Evolutionary conservation across 2,797 vertebrate species (phyloP).

Genomic region (Fistularia commersonii): DNA sequence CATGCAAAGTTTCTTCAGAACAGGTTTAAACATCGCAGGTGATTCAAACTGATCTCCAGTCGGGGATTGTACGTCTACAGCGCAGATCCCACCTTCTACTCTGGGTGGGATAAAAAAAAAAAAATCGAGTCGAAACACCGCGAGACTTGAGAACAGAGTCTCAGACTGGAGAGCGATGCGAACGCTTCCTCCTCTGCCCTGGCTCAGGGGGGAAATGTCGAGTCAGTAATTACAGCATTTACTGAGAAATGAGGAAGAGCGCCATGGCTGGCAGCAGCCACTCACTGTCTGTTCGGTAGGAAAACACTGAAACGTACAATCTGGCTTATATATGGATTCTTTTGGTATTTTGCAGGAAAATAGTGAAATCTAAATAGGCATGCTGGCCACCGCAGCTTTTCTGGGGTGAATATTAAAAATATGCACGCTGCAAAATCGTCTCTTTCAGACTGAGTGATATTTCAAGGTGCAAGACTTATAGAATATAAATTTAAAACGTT

Average conservation of each 20-base stretch:
- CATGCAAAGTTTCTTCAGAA: not conserved
- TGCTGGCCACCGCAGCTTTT: no score
- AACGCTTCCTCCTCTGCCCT: conserved; percentile 26
- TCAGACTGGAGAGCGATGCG: not conserved
- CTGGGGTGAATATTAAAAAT: no score
- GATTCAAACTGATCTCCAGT: not conserved
- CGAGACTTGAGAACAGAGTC: not conserved
- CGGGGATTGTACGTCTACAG: not conserved
- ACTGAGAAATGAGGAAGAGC: conserved; percentile 38
- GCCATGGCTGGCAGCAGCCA: not conserved
- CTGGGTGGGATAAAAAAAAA: no score
- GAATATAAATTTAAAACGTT: no score
- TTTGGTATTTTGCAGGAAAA: not conserved
- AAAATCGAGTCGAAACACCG: no score
- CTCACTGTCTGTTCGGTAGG: not conserved
- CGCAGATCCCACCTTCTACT: no score
- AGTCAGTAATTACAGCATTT: conserved; percentile 45
- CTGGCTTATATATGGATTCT: not conserved
- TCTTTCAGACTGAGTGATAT: no score
- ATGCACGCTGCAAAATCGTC: no score
- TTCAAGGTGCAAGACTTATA: no score
- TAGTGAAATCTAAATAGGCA: no score
- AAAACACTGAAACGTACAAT: not conserved
- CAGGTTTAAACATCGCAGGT: not conserved
- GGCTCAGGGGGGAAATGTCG: conserved; percentile 51